Evolutionary conservation across 2,888 invertebrate species (phyloP).

Genomic region (Petrophora chlorosata): DNA sequence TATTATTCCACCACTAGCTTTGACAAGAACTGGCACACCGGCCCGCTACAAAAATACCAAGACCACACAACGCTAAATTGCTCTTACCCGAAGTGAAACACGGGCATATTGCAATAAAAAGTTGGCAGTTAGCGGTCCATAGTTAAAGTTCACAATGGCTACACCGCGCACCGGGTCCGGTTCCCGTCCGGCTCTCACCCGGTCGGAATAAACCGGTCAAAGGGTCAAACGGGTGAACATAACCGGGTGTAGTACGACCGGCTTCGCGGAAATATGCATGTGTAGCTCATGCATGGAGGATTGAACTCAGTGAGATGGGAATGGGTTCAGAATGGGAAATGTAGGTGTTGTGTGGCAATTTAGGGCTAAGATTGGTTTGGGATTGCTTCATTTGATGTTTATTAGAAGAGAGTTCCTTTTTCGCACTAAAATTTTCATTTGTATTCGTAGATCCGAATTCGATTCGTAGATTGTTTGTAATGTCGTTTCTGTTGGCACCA

Average conservation of each 20-base stretch:
- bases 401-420: too few relatives aligned
- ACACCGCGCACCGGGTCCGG: background rate
- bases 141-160: slow-evolving; percentile 25
- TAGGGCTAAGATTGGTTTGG: background rate
- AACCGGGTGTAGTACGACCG: slow-evolving; percentile 11
- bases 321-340: background rate
- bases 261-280: slow-evolving; percentile 18
- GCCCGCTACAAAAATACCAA: slow-evolving; percentile 9
- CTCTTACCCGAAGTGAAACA: slow-evolving; percentile 22
- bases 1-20: too few relatives aligned
- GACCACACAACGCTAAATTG: slow-evolving; percentile 27
- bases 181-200: slow-evolving; percentile 16
- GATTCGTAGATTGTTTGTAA: too few relatives aligned
- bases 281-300: slow-evolving; percentile 14
- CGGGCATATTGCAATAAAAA: slow-evolving; percentile 29
- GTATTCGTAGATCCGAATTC: too few relatives aligned
- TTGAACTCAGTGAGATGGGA: background rate
- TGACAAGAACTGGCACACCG: slow-evolving; percentile 14
- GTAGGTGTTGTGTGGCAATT: background rate
- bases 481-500: too few relatives aligned
- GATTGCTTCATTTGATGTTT: background rate
- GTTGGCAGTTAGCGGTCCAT: slow-evolving; percentile 22
- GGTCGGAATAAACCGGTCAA: slow-evolving; percentile 27
- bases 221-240: slow-evolving; percentile 21
- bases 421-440: too few relatives aligned